Evolutionary conservation across 2,113 vertebrate species (phyloP), one percentile per base, ranked within the genome.

Genomic region (Lipophrys pholis): DNA sequence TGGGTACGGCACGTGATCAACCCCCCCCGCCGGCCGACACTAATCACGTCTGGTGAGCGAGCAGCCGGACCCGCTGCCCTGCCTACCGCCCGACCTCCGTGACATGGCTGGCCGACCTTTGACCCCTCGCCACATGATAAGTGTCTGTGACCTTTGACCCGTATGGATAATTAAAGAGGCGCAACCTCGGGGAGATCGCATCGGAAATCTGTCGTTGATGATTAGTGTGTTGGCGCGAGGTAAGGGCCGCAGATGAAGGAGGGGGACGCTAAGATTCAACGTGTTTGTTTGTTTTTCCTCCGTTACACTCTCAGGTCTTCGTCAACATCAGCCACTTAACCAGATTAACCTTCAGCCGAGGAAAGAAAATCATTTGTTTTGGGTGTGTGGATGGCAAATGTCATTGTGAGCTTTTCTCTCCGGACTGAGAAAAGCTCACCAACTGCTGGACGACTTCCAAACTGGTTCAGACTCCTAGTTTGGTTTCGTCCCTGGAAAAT

Each of bases 101-200:
- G 87, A 77, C 89, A 86, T 58, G 6, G 9, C 58, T 7, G 50
- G 72, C 59, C 90, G 89, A 60, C 80, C 87, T 91, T 57, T 92
- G 89, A 91, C 86, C 90, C 71, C 43, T 66, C 48, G 6, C 64
- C 77, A 82, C 81, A 90, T 88, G 90, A 90, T 90, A 91, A 89
- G 88, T 91, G 84, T 90, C 70, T 90, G 69, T 90, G 90, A 92
- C 87, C 93, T 92, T 65, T 93, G 92, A 92, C 91, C 93, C 74
- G 71, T 83, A 90, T 90, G 87, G 87, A 93, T 93, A 91, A 92
- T 93, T 93, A 93, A 92, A 92, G 90, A 87, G 90, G 84, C 73
- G 61, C 62, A 85, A 85, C 89, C 84, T 80, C 57, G 8, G 70
- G 85, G 65, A 76, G 78, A 78, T 68, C 49, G 75, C 78, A 87